Evolutionary conservation across 2,888 invertebrate species (phyloP).

Genomic region (Notodonta dromedarius): DNA sequence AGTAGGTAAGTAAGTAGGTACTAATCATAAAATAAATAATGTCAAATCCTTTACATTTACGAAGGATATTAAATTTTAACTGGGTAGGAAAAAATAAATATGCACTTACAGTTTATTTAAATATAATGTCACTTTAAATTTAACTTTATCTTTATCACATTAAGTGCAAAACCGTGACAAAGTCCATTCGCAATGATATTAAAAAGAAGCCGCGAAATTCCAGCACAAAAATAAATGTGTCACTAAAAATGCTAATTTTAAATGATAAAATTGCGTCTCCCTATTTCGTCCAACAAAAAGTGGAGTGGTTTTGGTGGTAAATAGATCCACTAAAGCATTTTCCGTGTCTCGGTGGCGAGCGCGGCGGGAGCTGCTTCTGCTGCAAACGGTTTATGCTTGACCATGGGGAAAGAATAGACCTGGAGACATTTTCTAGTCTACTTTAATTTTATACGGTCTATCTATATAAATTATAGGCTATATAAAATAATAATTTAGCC

Average conservation of each 20-base stretch:
- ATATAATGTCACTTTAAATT: neutral
- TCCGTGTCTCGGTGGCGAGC: constrained; percentile 63
- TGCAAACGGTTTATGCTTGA: constrained; percentile 35
- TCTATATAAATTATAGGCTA: too few relatives aligned
- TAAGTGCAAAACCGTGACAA: constrained; percentile 12
- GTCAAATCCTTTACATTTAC: too few relatives aligned
- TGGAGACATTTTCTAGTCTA: constrained; percentile 8
- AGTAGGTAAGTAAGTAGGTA: too few relatives aligned
- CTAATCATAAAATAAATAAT: too few relatives aligned
- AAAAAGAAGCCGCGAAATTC: constrained; percentile 17
- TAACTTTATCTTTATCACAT: constrained; percentile 4
- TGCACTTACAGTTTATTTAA: neutral
- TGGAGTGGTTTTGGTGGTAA: constrained; percentile 65
- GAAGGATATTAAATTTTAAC: too few relatives aligned
- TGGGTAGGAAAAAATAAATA: too few relatives aligned
- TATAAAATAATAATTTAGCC: too few relatives aligned
- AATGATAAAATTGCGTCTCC: constrained; percentile 48
- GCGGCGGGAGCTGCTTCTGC: constrained; percentile 39
- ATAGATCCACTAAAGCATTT: constrained; percentile 78
- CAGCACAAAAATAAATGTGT: constrained; percentile 15
- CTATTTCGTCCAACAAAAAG: constrained; percentile 56
- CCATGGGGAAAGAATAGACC: constrained; percentile 32
- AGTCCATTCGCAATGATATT: constrained; percentile 18
- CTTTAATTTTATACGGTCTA: neutral
- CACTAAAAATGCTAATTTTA: constrained; percentile 34